A percentile compares a stretch with the other conserved stretches of the same genome.
Conservation (phyloP, 2,797 vertebrate genomes). For the Limnodromus scolopaceus region DNA sequence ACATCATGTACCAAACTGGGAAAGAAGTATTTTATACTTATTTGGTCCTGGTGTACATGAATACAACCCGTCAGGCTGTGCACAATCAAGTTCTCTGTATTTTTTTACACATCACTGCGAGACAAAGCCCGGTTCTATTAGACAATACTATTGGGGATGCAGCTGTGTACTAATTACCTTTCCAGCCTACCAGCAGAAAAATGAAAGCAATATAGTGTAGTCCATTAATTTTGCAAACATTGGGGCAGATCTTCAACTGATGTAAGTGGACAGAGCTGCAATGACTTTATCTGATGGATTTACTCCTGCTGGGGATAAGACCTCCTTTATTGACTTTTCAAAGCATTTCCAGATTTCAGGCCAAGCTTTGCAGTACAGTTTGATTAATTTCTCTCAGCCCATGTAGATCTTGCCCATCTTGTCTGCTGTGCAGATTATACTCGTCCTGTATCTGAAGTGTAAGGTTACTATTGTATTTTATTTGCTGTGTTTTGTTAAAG, state of each 20-base stretch:
- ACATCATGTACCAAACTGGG: background rate
- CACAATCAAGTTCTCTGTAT: background rate
- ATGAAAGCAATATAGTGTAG: constrained; percentile 5
- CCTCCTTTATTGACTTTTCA: constrained; percentile 27
- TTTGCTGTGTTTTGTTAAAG: constrained; percentile 37
- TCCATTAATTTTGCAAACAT: constrained; percentile 21
- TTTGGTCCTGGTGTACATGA: background rate
- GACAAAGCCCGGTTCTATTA: background rate
- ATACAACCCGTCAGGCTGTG: background rate
- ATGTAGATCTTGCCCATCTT: constrained; percentile 61
- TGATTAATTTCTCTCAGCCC: constrained; percentile 72
- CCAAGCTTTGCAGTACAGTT: constrained; percentile 39
- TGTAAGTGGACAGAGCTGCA: background rate
- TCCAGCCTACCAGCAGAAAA: constrained; percentile 10
- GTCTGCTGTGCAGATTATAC: constrained; percentile 56
- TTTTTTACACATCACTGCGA: background rate
- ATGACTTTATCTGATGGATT: constrained; percentile 9
- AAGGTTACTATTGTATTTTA: constrained; percentile 45
- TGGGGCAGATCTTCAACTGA: background rate
- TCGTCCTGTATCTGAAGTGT: constrained; percentile 39
- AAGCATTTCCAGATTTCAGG: constrained; percentile 35
- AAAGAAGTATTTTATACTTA: background rate
- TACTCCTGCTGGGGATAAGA: constrained; percentile 1
- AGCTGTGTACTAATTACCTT: constrained; percentile 35
- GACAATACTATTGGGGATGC: background rate